phyloP scores from a whole-genome alignment of 2,797 vertebrate species.

The Sebastes kiyomatsui region DNA sequence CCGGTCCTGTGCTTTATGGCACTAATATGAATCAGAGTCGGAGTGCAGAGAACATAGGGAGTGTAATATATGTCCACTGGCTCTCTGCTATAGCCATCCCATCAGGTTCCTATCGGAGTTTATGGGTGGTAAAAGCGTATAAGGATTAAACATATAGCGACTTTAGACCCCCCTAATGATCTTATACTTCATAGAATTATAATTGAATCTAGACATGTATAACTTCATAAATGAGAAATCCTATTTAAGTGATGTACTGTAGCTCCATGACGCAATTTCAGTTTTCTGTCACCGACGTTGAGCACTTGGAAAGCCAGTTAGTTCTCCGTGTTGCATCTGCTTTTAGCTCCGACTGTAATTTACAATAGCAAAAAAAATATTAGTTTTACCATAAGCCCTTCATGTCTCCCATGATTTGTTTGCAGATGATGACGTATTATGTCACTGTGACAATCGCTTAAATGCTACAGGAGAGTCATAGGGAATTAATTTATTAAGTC shows the following conservation, averaged over 20 bases:
- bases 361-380: background rate
- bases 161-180: background rate
- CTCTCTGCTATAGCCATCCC: constrained; percentile 40
- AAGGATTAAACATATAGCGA: background rate
- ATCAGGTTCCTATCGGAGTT: constrained; percentile 22
- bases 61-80: constrained; percentile 45
- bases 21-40: constrained; percentile 70
- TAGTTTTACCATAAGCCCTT: background rate
- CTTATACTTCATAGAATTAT: background rate
- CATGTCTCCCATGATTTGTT: background rate
- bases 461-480: background rate
- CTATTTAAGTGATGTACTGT: background rate
- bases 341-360: background rate
- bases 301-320: background rate
- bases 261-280: background rate
- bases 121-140: background rate
- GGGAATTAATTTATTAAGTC: background rate
- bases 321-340: background rate
- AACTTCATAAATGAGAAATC: background rate
- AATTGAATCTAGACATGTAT: background rate
- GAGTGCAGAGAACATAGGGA: constrained; percentile 48
- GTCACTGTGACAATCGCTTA: background rate
- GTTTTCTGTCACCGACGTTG: background rate
- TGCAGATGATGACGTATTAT: background rate
- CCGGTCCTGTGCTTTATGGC: constrained; percentile 66